Percentiles rank a stretch among this genome's conserved stretches.
Conservation (phyloP, 2,797 vertebrate species). For the Morus bassanus region DNA sequence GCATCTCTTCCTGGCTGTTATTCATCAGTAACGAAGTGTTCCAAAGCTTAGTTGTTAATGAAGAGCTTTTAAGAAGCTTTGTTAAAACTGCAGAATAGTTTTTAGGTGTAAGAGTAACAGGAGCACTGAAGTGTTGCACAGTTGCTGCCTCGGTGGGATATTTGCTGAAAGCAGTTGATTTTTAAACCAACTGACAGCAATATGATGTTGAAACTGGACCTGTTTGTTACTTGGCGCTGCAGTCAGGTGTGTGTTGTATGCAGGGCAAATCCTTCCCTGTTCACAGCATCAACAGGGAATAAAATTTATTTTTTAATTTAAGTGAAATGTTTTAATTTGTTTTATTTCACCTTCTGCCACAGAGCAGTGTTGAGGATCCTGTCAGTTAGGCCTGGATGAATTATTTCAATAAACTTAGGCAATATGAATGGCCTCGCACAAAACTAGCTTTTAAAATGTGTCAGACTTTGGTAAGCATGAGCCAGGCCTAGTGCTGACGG, state of each 20-base stretch:
- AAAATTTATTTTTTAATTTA: neutral
- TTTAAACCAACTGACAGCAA: neutral
- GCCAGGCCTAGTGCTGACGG: neutral
- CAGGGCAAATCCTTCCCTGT: neutral
- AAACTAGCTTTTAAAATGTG: neutral
- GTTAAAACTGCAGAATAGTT: neutral
- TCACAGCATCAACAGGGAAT: neutral
- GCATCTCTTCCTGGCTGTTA: neutral
- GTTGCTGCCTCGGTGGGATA: neutral
- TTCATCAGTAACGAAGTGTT: neutral
- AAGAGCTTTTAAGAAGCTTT: neutral
- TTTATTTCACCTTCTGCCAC: neutral
- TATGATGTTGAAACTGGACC: neutral
- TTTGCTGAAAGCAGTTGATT: neutral
- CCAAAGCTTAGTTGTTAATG: neutral
- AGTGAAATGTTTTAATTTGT: neutral
- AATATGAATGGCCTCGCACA: neutral
- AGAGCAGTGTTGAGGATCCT: neutral
- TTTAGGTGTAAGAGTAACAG: neutral
- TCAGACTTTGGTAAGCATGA: neutral
- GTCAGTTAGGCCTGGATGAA: neutral
- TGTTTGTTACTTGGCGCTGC: neutral
- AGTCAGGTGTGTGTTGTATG: neutral
- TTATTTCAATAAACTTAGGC: neutral
- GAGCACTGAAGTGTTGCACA: neutral